Evolutionary conservation across 2,797 vertebrate species (phyloP).

Genomic region (Argyrosomus regius): DNA sequence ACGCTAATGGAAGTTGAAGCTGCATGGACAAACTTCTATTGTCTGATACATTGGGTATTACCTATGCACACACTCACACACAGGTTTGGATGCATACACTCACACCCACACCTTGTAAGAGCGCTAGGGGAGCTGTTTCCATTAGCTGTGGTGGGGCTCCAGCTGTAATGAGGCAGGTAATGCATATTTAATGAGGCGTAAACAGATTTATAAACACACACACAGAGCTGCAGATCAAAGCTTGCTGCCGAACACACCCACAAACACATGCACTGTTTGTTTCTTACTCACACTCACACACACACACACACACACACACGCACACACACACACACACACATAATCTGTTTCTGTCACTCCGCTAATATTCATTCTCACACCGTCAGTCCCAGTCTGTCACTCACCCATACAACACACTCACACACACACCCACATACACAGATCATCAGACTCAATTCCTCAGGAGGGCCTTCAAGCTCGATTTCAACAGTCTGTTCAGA

Average conservation of each 20-base stretch:
- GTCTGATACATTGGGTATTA: constrained; percentile 25
- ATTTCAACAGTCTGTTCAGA: constrained; percentile 54
- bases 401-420: constrained; percentile 15
- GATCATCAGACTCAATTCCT: constrained; percentile 29
- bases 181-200: constrained; percentile 89
- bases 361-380: constrained; percentile 27
- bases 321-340: not conserved
- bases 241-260: constrained; percentile 41
- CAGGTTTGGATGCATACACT: constrained; percentile 24
- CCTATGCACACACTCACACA: constrained; percentile 32
- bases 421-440: constrained; percentile 3
- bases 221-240: constrained; percentile 54
- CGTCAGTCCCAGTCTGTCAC: constrained; percentile 30
- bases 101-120: constrained; percentile 69
- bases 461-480: constrained; percentile 39
- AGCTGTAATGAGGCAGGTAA: constrained; percentile 88
- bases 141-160: constrained; percentile 76
- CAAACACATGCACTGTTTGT: constrained; percentile 33
- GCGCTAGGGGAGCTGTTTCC: constrained; percentile 71
- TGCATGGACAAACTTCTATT: constrained; percentile 29
- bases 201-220: constrained; percentile 82
- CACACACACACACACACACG: not conserved
- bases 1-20: constrained; percentile 27
- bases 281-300: constrained; percentile 8
- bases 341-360: constrained; percentile 30